phyloP scores from a whole-genome alignment of 1,140 invertebrate species.

The Bradysia coprophila region DNA sequence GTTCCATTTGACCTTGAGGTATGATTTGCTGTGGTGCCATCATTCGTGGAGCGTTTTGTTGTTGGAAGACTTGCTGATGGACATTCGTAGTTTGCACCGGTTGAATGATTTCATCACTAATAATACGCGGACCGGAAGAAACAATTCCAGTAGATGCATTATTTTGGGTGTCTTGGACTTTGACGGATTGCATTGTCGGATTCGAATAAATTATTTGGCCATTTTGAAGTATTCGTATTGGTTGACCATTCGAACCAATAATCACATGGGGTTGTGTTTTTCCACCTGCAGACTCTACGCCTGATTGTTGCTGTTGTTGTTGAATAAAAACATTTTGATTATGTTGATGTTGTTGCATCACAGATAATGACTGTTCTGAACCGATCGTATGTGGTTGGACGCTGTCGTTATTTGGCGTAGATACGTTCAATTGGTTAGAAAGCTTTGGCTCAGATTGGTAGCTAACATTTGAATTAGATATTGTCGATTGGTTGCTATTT shows the following conservation, averaged over 20 bases:
- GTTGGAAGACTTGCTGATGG: neutral
- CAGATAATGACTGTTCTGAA: slow-evolving; percentile 1
- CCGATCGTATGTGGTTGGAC: neutral
- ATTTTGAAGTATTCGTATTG: slow-evolving; percentile 3
- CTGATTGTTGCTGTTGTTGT: neutral
- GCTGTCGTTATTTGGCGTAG: neutral
- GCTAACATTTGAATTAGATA: neutral
- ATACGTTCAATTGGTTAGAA: neutral
- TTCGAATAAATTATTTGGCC: slow-evolving; percentile 4
- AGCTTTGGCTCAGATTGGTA: neutral
- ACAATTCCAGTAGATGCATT: no score
- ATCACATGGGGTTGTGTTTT: neutral
- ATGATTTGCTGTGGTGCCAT: neutral
- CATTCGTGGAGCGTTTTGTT: slow-evolving; percentile 1
- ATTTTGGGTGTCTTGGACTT: no score
- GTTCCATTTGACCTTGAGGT: neutral
- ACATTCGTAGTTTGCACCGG: neutral
- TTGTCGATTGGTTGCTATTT: neutral
- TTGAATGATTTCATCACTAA: no score
- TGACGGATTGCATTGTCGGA: neutral
- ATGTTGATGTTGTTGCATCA: slow-evolving; percentile 4
- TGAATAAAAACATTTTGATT: slow-evolving; percentile 4
- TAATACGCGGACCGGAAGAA: no score
- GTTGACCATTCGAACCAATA: neutral
- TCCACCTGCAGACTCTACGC: neutral